A percentile compares a stretch with the other conserved stretches of the same genome.
Conservation (phyloP, 2,797 vertebrate genomes). For the Phataginus tetradactyla region DNA sequence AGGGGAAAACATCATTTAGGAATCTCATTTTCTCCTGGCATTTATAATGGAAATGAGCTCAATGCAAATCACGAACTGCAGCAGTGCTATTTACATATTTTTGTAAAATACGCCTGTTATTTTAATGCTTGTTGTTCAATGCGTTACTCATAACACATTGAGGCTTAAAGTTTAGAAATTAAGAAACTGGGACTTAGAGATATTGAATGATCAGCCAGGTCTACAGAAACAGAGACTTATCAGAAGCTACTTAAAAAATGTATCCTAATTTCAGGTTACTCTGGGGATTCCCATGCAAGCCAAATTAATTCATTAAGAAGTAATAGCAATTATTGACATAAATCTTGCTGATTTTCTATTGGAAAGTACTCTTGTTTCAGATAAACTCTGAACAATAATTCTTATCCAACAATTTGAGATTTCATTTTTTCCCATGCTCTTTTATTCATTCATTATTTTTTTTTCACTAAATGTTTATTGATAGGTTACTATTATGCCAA, state of each 20-base stretch:
- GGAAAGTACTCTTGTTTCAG: background rate
- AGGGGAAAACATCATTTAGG: background rate
- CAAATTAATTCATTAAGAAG: background rate
- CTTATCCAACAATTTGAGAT: background rate
- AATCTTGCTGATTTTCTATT: background rate
- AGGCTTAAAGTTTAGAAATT: background rate
- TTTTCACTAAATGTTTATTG: background rate
- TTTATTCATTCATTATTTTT: background rate
- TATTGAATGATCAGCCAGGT: background rate
- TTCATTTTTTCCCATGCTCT: background rate
- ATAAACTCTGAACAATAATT: background rate
- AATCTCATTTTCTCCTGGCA: slow-evolving; percentile 51
- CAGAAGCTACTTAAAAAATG: background rate
- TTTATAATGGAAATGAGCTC: slow-evolving; percentile 9
- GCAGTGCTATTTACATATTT: background rate
- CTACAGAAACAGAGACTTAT: background rate
- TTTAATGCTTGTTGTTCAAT: background rate
- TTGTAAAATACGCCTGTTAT: background rate
- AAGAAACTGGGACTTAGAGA: background rate
- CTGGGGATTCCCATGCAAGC: background rate
- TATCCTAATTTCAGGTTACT: background rate
- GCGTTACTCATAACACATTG: background rate
- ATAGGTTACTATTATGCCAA: background rate
- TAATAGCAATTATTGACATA: background rate
- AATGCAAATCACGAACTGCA: background rate